These are phyloP conservation scores for Lepisosteus osseus DNA, from an alignment of 2,113 vertebrate genomes.

Conservation along the genomic window DNA sequence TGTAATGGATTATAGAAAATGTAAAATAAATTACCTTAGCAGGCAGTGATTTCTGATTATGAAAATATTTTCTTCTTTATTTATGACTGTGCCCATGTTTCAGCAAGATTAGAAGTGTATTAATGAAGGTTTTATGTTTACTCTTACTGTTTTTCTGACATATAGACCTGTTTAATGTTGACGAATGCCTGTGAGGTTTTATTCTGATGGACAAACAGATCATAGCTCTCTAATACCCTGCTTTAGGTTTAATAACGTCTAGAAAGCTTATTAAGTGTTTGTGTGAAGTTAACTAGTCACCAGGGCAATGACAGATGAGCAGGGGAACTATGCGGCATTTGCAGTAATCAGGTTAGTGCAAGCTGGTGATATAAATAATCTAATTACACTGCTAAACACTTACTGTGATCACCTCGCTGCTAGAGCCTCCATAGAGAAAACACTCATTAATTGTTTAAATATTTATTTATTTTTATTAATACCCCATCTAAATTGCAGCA, in stretches of 20 bases:
- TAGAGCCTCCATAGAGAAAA: slow-evolving; percentile 21
- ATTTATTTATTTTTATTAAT: slow-evolving; percentile 19
- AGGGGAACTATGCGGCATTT: slow-evolving; percentile 25
- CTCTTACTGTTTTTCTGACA: slow-evolving; percentile 37
- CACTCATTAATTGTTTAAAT: slow-evolving; percentile 25
- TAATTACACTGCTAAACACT: slow-evolving; percentile 54
- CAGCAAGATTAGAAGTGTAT: slow-evolving; percentile 54
- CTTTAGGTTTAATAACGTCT: slow-evolving; percentile 49
- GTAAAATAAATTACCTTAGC: neutral
- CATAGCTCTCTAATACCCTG: slow-evolving; percentile 48
- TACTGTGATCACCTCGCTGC: slow-evolving; percentile 29
- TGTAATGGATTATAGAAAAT: too few relatives aligned
- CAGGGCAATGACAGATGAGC: slow-evolving; percentile 36
- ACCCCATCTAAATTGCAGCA: neutral
- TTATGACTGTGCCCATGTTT: slow-evolving; percentile 11
- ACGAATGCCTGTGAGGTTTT: slow-evolving; percentile 29
- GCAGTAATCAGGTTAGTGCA: slow-evolving; percentile 48
- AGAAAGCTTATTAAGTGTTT: slow-evolving; percentile 25
- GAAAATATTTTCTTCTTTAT: slow-evolving; percentile 9
- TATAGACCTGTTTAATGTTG: slow-evolving; percentile 24
- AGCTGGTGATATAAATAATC: slow-evolving; percentile 54
- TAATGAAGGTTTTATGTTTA: slow-evolving; percentile 57
- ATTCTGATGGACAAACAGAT: slow-evolving; percentile 48
- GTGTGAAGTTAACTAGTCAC: slow-evolving; percentile 41
- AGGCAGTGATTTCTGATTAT: slow-evolving; percentile 10